Base-by-base conservation (phyloP, 2,888 invertebrate species). In the Hedya salicella region DNA sequence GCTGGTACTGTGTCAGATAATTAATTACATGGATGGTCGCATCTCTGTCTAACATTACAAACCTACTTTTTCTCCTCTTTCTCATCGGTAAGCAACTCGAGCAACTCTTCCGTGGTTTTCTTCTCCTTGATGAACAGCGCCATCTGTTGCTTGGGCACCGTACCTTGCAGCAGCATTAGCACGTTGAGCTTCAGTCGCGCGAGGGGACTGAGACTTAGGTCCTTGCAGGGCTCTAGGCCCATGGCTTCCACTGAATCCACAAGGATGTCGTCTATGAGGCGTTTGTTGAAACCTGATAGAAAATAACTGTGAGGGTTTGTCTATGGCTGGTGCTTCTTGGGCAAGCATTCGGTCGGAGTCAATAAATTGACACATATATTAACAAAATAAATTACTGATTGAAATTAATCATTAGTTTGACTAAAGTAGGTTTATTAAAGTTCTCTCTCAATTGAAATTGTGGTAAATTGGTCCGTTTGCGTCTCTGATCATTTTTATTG, bases 211-310 rank as follows among this genome's bases (percentile, higher is more conserved):
- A 95, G 76, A 16, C 90, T 86, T 1, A 88, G 80, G 68, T 95
- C 94, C 68, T 93, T 93, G 71, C 95, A 95, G 0, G 96, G 95
- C 17, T 89, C 89, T 62, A 95, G 93, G 1, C 95, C 96, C 68
- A 97, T 96, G 39, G 95, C 94, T 78, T 95, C 94, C 44, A 97
- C 93, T 0, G 97, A 96, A 72, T 96, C 96, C 61, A 95, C 92
- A 1, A 97, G 93, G 3, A 97, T 95, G 70, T 97, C 96, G 80
- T 97, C 97, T 69, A 97, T 96, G 6, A 97, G 93, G 56, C 95
- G 90, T 75, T 94, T 94, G 86, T 94, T 94, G 84, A 94, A 94
- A 68, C 93, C 93, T 93, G 86, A 16, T 9, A 39, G 39, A 46
- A 4, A 48, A 59, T 8, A 17, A 16, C n/a, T 57, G 30, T 46